These are phyloP conservation scores for Toxotes lorentzi DNA, from an alignment of 2,797 vertebrate genomes.

Conservation along the genomic window DNA sequence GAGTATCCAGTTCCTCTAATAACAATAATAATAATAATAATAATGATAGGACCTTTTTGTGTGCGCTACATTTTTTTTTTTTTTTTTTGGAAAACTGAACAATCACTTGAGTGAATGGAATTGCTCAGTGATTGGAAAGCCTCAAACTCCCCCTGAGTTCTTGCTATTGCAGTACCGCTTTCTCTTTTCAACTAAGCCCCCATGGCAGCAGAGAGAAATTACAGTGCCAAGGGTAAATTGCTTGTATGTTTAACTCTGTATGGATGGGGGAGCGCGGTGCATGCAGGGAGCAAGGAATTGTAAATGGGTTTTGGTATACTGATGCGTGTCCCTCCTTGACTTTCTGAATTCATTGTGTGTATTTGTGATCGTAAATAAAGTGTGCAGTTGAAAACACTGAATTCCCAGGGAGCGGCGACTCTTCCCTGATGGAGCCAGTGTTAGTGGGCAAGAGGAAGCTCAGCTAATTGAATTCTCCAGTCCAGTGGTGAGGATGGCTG, in stretches of 20 bases:
- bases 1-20: constrained; percentile 16
- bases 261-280: constrained; percentile 26
- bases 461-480: constrained; percentile 62
- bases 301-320: constrained; percentile 36
- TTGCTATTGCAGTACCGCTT: neutral
- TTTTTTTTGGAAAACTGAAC: constrained; percentile 7
- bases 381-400: constrained; percentile 34
- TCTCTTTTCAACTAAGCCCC: constrained; percentile 30
- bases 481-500: constrained; percentile 45
- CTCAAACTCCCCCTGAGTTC: constrained; percentile 24
- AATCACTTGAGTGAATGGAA: constrained; percentile 39
- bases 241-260: constrained; percentile 47
- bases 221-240: constrained; percentile 35
- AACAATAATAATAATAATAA: too few species aligned
- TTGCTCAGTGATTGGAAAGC: constrained; percentile 39
- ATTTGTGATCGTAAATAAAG: constrained; percentile 61
- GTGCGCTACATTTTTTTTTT: too few species aligned
- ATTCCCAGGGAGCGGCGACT: constrained; percentile 29
- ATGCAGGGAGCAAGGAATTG: constrained; percentile 34
- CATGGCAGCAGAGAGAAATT: constrained; percentile 22
- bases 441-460: constrained; percentile 34
- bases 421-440: constrained; percentile 24
- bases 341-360: constrained; percentile 49
- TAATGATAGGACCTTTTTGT: too few species aligned
- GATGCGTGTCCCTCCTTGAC: constrained; percentile 31